Base-by-base conservation (phyloP, 64 coral and sea anemone species). In the Anthopleura sola region DNA sequence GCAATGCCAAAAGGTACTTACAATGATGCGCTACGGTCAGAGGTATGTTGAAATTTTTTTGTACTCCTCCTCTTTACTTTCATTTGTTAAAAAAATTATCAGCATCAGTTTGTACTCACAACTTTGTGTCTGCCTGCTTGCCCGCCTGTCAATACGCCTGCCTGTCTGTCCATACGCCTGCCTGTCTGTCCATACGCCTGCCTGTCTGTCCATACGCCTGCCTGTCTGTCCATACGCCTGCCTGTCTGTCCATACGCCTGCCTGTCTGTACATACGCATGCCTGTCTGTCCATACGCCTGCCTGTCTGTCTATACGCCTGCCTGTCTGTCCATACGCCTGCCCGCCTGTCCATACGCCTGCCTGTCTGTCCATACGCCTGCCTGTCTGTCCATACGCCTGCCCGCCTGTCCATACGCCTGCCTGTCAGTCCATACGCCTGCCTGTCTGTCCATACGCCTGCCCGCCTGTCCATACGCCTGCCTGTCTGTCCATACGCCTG, bases 1-100 rank as follows among this genome's bases (percentile, higher is more conserved):
- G 89, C 54, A 54, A 83, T 86, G 10, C 85, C 90, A 55, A 68
- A 86, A 83, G 86, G 85, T 1, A 81, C 81, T 33, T 92, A 87
- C 64, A 87, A 87, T 49, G 90, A 92, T 8, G 85, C 86, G 24
- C 47, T 87, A 24, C 86, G 80, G 47, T 87, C 81, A 26, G 86
- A 87, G 90, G 86, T 82, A 60, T 80, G 28, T 71, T 32, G 0
- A 15, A 32, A 34, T 32, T 2, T 71, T 71, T 71, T 17, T 1
- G 31, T 71, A 21, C 6, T 24, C 5, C 20, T n/a, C 60, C 6
- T 20, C 23, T 23, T 9, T 24, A 3, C n/a, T 23, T 10, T 66
- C n/a, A 64, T 47, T 55, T n/a, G n/a, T n/a, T n/a, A n/a, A n/a
- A n/a, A n/a, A n/a, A n/a, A n/a, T n/a, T n/a, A n/a, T n/a, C n/a